Conservation (phyloP, 2,113 vertebrate species). For the Trachemys scripta region DNA sequence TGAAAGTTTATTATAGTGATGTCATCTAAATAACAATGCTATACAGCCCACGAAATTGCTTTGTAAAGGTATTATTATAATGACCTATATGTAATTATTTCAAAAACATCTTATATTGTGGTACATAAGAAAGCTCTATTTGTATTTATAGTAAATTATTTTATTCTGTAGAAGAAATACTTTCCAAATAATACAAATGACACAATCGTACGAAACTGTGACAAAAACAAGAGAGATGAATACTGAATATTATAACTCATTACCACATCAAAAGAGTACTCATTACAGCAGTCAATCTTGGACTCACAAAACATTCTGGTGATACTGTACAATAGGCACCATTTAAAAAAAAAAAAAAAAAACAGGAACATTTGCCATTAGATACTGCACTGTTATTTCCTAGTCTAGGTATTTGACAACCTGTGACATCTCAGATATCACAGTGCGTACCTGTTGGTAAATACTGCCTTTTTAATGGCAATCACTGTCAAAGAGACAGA, state of each 20-base stretch:
- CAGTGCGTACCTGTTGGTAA: background rate
- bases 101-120: background rate
- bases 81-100: background rate
- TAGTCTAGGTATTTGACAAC: background rate
- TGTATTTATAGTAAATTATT: slow-evolving; percentile 80
- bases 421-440: background rate
- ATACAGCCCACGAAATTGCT: background rate
- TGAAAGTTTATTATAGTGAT: background rate
- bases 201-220: slow-evolving; percentile 79
- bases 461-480: background rate
- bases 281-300: slow-evolving; percentile 48
- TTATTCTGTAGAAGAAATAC: slow-evolving; percentile 85
- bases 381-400: background rate
- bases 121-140: slow-evolving; percentile 26
- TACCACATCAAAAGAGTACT: slow-evolving; percentile 74
- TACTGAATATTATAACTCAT: slow-evolving; percentile 74
- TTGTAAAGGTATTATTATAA: background rate
- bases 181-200: slow-evolving; percentile 83
- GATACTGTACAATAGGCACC: background rate
- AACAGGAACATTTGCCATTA: background rate
- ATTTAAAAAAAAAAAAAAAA: slow-evolving; percentile 13
- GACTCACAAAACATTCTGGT: background rate
- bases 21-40: background rate
- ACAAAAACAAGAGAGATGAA: slow-evolving; percentile 84
- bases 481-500: background rate